These are phyloP conservation scores for Spodoptera litura DNA, from an alignment of 1,140 invertebrate genomes.

Conservation along the genomic window DNA sequence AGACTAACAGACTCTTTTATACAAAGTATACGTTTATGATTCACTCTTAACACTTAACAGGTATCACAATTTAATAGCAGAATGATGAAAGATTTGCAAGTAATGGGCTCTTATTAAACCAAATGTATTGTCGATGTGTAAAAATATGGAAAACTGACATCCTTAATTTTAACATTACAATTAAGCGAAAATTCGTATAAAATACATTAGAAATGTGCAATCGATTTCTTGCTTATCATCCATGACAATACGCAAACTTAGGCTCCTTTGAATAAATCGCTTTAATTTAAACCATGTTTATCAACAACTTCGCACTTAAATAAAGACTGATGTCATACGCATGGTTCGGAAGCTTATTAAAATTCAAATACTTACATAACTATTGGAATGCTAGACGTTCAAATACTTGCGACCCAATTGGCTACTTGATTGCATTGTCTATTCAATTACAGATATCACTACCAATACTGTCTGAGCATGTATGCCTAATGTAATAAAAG, in stretches of 20 bases:
- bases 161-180: no score
- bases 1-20: no score
- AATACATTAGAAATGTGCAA: neutral
- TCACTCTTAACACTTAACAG: no score
- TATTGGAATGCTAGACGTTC: conserved; percentile 26
- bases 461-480: conserved; percentile 23
- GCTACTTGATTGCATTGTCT: conserved; percentile 36
- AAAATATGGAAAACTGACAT: neutral
- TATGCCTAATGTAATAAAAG: conserved; percentile 3
- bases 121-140: neutral
- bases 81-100: no score
- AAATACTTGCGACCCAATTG: conserved; percentile 11
- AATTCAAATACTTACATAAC: conserved; percentile 21
- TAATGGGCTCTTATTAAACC: neutral
- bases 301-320: conserved; percentile 22
- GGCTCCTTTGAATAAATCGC: no score
- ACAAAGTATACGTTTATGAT: no score
- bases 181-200: no score
- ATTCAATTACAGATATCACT: conserved; percentile 24
- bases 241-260: no score
- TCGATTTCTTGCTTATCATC: no score
- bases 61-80: no score
- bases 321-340: conserved; percentile 7
- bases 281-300: neutral
- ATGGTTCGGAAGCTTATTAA: conserved; percentile 23